These are phyloP conservation scores for Psophia crepitans DNA, from an alignment of 2,113 vertebrate species.

Conservation along the genomic window DNA sequence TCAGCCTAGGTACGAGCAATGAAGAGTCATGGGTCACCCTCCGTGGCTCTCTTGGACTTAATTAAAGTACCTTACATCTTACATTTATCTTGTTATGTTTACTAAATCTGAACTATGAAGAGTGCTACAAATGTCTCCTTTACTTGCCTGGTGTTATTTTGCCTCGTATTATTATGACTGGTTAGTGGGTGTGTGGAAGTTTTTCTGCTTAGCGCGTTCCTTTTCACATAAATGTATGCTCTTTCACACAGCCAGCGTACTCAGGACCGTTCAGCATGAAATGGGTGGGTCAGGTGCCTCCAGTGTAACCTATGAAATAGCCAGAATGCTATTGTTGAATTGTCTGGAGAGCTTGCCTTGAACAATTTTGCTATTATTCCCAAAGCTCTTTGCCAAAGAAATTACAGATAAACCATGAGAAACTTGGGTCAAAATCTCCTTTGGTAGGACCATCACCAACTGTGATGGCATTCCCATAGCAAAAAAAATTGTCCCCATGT, in stretches of 20 bases:
- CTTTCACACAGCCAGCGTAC: not conserved
- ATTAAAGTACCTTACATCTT: not conserved
- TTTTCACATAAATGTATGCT: not conserved
- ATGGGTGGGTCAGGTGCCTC: not conserved
- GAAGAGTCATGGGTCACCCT: not conserved
- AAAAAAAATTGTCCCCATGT: not conserved
- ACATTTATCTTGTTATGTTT: not conserved
- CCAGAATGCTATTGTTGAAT: not conserved
- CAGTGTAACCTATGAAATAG: not conserved
- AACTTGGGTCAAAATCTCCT: not conserved
- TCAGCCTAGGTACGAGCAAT: not conserved
- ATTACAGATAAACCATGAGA: not conserved
- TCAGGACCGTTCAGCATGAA: not conserved
- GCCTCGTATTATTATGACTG: not conserved
- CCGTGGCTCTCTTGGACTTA: not conserved
- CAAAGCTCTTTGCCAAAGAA: not conserved
- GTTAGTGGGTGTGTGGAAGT: not conserved
- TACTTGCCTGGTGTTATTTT: not conserved
- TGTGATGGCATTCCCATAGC: not conserved
- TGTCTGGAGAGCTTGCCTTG: not conserved
- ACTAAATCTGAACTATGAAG: not conserved
- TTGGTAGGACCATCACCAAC: not conserved
- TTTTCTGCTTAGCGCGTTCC: not conserved
- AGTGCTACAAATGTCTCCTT: not conserved
- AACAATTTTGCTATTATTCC: not conserved